Evolutionary conservation across 1,140 invertebrate genomes (phyloP).

Genomic region (Rhyzopertha dominica): DNA sequence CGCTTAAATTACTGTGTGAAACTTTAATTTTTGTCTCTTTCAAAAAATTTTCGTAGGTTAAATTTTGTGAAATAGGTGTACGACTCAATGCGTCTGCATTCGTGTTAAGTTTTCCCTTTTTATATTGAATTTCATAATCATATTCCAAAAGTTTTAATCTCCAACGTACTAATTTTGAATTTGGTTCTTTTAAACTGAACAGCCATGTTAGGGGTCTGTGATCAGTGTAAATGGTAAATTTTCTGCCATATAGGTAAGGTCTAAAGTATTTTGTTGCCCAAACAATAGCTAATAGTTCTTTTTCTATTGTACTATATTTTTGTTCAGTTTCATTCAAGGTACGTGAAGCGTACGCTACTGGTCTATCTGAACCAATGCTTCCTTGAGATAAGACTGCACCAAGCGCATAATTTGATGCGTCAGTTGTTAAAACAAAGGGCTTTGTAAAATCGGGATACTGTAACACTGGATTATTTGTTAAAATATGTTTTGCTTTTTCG

Average conservation of each 20-base stretch:
- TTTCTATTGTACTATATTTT: slow-evolving; percentile 46
- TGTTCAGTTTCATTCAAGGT: slow-evolving; percentile 44
- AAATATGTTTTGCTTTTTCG: slow-evolving; percentile 11
- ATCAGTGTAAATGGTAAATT: slow-evolving; percentile 52
- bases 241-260: slow-evolving; percentile 47
- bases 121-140: slow-evolving; percentile 46
- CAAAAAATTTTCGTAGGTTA: too few relatives aligned
- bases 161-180: slow-evolving; percentile 46
- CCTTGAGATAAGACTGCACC: slow-evolving; percentile 24
- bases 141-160: slow-evolving; percentile 46
- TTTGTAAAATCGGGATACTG: slow-evolving; percentile 31
- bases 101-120: slow-evolving; percentile 38
- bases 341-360: slow-evolving; percentile 43
- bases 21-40: too few relatives aligned
- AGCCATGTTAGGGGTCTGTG: slow-evolving; percentile 50
- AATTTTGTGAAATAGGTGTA: too few relatives aligned
- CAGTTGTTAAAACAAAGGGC: slow-evolving; percentile 24
- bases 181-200: slow-evolving; percentile 46
- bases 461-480: slow-evolving; percentile 20
- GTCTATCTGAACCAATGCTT: slow-evolving; percentile 21
- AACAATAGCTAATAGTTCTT: slow-evolving; percentile 44
- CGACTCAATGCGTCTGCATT: slow-evolving; percentile 37
- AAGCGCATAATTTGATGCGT: slow-evolving; percentile 22
- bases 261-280: slow-evolving; percentile 47
- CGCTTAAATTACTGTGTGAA: too few relatives aligned